phyloP scores from a whole-genome alignment of 2,113 vertebrate genomes.

The Nannobrachium achirus region DNA sequence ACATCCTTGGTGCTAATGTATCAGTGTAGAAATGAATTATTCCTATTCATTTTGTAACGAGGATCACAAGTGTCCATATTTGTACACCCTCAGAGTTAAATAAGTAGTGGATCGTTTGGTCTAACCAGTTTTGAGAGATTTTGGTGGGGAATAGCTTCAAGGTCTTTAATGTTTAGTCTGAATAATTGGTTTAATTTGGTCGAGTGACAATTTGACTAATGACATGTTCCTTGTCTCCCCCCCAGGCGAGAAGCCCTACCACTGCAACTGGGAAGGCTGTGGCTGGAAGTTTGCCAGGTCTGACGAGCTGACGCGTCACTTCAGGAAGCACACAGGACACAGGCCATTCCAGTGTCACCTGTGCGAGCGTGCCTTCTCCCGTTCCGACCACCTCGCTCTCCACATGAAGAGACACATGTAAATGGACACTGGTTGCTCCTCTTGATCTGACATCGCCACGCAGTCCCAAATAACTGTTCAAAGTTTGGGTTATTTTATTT shows the following conservation, averaged over 20 bases:
- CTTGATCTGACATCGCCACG: not conserved
- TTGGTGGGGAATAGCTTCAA: not conserved
- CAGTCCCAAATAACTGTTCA: not conserved
- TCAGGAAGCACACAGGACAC: conserved; percentile 91
- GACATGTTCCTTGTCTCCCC: not conserved
- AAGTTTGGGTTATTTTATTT: conserved; percentile 9
- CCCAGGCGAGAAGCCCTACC: conserved; percentile 89
- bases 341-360: conserved; percentile 91
- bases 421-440: not conserved
- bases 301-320: conserved; percentile 90
- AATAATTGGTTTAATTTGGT: not conserved
- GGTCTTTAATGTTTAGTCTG: not conserved
- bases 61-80: too few relatives aligned
- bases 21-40: too few relatives aligned
- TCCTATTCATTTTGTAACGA: too few relatives aligned
- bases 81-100: too few relatives aligned
- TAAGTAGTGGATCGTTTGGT: too few relatives aligned
- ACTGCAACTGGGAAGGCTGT: conserved; percentile 92
- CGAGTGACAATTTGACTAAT: not conserved
- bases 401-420: conserved; percentile 96
- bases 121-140: too few relatives aligned
- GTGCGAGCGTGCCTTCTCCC: conserved; percentile 90
- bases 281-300: conserved; percentile 92
- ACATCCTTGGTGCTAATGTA: too few relatives aligned
- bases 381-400: conserved; percentile 91